Conservation (phyloP, 1,140 invertebrate species). For the Calycopis cecrops region DNA sequence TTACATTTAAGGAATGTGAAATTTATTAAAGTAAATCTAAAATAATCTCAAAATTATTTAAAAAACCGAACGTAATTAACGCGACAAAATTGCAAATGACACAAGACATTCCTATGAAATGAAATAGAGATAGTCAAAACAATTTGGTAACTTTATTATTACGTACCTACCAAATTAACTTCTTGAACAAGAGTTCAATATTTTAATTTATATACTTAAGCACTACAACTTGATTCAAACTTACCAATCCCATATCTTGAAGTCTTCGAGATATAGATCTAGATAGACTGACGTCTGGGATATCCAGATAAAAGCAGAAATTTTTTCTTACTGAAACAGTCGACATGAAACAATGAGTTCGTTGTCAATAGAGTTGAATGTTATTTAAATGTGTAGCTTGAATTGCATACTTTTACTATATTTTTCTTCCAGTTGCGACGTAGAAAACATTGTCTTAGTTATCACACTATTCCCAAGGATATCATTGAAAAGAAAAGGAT, state of each 20-base stretch:
- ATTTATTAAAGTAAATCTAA: too few relatives aligned
- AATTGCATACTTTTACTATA: conserved; percentile 53
- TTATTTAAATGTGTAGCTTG: conserved; percentile 26
- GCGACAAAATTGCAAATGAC: conserved; percentile 3
- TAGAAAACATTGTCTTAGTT: conserved; percentile 56
- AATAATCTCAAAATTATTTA: background rate
- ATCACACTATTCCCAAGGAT: conserved; percentile 9
- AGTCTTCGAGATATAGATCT: conserved; percentile 79
- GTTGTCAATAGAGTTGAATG: conserved; percentile 15
- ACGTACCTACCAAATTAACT: background rate
- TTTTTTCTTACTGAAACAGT: conserved; percentile 64
- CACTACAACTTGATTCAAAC: conserved; percentile 36
- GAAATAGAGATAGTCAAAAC: background rate
- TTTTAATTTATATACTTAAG: background rate
- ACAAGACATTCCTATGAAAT: background rate
- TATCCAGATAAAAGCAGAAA: conserved; percentile 82
- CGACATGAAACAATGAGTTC: conserved; percentile 12
- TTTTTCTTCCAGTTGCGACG: conserved; percentile 60
- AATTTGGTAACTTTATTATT: background rate
- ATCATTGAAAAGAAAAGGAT: background rate
- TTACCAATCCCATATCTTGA: conserved; percentile 81
- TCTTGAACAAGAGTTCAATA: background rate
- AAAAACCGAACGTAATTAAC: background rate
- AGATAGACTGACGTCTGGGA: conserved; percentile 78
- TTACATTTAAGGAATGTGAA: too few relatives aligned